A percentile compares a stretch with the other conserved stretches of the same genome.
Evolutionary conservation across 2,888 invertebrate species (phyloP).

Genomic region (Synanthedon andrenaeformis): DNA sequence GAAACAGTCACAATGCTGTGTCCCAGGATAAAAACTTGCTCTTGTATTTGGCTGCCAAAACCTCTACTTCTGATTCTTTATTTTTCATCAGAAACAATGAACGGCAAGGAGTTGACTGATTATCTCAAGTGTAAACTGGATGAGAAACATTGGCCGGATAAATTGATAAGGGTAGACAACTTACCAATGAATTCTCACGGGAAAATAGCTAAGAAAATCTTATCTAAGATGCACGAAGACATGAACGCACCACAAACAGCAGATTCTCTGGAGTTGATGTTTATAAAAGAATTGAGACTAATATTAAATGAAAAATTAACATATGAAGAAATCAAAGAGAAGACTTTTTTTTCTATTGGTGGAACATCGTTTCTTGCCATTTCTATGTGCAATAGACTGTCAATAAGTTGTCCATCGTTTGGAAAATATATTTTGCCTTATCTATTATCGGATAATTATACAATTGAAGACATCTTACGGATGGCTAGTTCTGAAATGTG

Average conservation of each 20-base stretch:
- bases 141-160: conserved; percentile 73
- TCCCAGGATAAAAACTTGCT: conserved; percentile 58
- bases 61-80: conserved; percentile 62
- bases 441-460: conserved; percentile 58
- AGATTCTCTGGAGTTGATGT: conserved; percentile 21
- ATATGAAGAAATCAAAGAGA: conserved; percentile 42
- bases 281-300: conserved; percentile 35
- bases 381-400: conserved; percentile 71
- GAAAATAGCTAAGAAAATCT: conserved; percentile 70
- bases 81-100: conserved; percentile 47
- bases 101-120: conserved; percentile 38
- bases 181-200: conserved; percentile 77
- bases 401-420: conserved; percentile 42
- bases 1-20: conserved; percentile 59
- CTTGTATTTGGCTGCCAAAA: conserved; percentile 66
- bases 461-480: conserved; percentile 42
- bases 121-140: conserved; percentile 55
- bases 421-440: conserved; percentile 65
- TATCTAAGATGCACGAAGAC: conserved; percentile 50
- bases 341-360: conserved; percentile 72
- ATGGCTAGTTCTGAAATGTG: conserved; percentile 31
- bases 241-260: conserved; percentile 18
- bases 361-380: conserved; percentile 80
- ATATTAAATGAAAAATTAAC: conserved; percentile 24
- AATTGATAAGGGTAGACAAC: conserved; percentile 67